phyloP scores from a whole-genome alignment of 2,797 vertebrate genomes.

The Enteromius thamalakanensis region DNA sequence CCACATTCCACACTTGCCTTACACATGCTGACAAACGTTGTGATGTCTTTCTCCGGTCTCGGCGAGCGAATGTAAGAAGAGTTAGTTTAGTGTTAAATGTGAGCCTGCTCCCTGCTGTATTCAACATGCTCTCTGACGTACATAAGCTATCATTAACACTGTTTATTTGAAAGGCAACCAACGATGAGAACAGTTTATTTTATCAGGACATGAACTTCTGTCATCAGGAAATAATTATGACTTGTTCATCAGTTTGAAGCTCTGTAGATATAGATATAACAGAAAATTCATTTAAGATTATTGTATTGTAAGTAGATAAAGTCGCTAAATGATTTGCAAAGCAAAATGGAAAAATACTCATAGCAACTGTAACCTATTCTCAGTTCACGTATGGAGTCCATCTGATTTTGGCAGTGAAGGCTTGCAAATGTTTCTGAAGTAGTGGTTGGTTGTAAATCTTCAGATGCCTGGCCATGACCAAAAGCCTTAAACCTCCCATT shows the following conservation, averaged over 20 bases:
- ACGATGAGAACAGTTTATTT: not conserved
- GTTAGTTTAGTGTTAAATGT: slow-evolving; percentile 22
- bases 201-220: not conserved
- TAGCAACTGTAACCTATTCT: not conserved
- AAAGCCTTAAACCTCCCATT: not conserved
- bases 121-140: slow-evolving; percentile 23
- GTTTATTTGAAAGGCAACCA: not conserved
- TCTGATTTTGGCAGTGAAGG: not conserved
- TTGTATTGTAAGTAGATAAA: not conserved
- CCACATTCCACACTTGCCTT: slow-evolving; percentile 70
- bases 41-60: slow-evolving; percentile 47
- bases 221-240: slow-evolving; percentile 27
- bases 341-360: not conserved
- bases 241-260: not conserved
- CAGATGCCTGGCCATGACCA: slow-evolving; percentile 2
- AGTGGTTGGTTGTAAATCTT: slow-evolving; percentile 15
- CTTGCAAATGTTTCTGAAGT: slow-evolving; percentile 6
- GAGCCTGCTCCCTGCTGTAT: slow-evolving; percentile 22
- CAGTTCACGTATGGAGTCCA: not conserved
- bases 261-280: not conserved
- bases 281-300: not conserved
- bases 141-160: slow-evolving; percentile 25
- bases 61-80: slow-evolving; percentile 44
- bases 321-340: not conserved
- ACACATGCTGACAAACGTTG: slow-evolving; percentile 64